Base-by-base conservation (phyloP, 2,797 vertebrate genomes). In the Mus caroli region DNA sequence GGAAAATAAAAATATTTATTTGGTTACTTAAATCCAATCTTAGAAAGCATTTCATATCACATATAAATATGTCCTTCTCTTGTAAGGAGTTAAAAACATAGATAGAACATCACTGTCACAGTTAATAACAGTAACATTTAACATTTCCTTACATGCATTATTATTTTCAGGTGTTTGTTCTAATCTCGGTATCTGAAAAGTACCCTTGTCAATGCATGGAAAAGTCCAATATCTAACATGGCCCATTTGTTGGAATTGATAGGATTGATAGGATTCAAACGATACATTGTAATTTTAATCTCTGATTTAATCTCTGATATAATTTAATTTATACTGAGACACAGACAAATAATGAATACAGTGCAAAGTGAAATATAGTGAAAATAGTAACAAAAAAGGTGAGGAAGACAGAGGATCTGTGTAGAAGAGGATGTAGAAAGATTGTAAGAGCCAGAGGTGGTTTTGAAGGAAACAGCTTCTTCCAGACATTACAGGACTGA, bases 241-340 rank as follows among this genome's bases (percentile, higher is more conserved):
- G 37, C 46, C 2, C 31, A 62, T 4, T 34, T 8, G 88, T 88
- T 88, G 50, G 17, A 52, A 8, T 31, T 43, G n/a, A 67, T 62
- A 64, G 71, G 14, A 8, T 31, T 43, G n/a, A 67, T 62, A 64
- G 71, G 14, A 67, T 37, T 52, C 28, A 75, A 80, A 31, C n/a
- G 52, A 93, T 86, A 77, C 40, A 22, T 19, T 85, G 1, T 50
- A 50, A 75, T 92, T 95, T 93, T 84, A 79, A 90, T 88, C 78
- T 87, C 37, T 92, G 62, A 37, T 92, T 31, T 78, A 69, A 43
- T 67, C n/a, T n/a, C n/a, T n/a, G n/a, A n/a, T n/a, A n/a, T n/a
- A n/a, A n/a, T n/a, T n/a, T n/a, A n/a, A n/a, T n/a, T n/a, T n/a
- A n/a, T n/a, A 79, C 52, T 4, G 60, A 1, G 0, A 1, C 52